Evolutionary conservation across 2,888 invertebrate genomes (phyloP).

Genomic region (Seira musarum): DNA sequence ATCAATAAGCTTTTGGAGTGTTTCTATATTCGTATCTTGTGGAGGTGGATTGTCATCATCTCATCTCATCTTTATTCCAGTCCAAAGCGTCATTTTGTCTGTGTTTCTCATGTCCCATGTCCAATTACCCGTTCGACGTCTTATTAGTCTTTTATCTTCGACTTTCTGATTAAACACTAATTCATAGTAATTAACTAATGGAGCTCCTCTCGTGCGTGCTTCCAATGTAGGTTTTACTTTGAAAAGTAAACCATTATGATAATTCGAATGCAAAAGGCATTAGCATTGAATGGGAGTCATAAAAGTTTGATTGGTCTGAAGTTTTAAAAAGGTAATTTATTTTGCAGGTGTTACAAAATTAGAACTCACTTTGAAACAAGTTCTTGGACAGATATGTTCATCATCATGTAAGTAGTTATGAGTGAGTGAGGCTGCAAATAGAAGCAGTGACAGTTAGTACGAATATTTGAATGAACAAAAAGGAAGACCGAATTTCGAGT

Average conservation of each 20-base stretch:
- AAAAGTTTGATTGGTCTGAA: slow-evolving; percentile 17
- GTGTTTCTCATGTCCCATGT: too few species aligned
- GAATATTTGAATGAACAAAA: too few species aligned
- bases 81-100: too few species aligned
- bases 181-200: background rate
- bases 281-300: slow-evolving; percentile 1
- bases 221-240: background rate
- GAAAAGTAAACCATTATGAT: slow-evolving; percentile 31
- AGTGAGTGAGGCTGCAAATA: too few species aligned
- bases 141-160: background rate
- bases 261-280: slow-evolving; percentile 18
- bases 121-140: background rate
- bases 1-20: too few species aligned
- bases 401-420: too few species aligned
- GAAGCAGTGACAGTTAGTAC: too few species aligned
- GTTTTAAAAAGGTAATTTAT: slow-evolving; percentile 27
- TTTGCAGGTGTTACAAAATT: background rate
- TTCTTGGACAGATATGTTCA: too few species aligned
- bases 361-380: background rate
- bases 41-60: too few species aligned
- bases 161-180: background rate
- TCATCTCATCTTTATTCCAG: too few species aligned
- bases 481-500: too few species aligned
- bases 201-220: background rate
- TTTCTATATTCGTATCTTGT: too few species aligned